These are phyloP conservation scores for Myathropa florea DNA, from an alignment of 2,888 invertebrate species.

Conservation along the genomic window DNA sequence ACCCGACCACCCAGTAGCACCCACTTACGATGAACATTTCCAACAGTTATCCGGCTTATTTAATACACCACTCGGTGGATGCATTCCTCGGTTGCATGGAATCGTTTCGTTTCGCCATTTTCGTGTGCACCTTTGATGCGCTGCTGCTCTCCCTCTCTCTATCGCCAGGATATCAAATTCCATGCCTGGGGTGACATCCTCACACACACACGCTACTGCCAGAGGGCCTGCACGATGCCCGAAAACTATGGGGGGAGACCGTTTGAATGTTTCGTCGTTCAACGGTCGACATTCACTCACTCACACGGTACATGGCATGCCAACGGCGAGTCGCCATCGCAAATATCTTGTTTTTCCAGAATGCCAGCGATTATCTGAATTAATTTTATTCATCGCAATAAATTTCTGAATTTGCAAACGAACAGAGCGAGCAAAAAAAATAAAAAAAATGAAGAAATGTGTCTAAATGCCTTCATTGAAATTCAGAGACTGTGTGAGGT, in stretches of 20 bases:
- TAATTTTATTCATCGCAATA: slow-evolving; percentile 59
- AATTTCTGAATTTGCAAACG: slow-evolving; percentile 36
- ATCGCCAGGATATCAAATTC: slow-evolving; percentile 17
- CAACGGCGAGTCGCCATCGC: neutral
- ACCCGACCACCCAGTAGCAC: neutral
- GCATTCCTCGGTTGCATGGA: slow-evolving; percentile 13
- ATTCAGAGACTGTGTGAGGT: slow-evolving; percentile 16
- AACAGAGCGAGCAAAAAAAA: neutral
- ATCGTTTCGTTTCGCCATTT: neutral
- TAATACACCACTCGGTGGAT: slow-evolving; percentile 23
- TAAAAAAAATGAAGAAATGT: too few species aligned
- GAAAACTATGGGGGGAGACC: neutral
- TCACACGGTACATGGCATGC: neutral
- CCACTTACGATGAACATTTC: neutral
- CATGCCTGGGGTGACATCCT: slow-evolving; percentile 29
- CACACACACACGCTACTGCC: neutral
- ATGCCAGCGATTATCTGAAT: slow-evolving; percentile 27
- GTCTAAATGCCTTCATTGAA: slow-evolving; percentile 36
- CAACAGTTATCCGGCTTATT: slow-evolving; percentile 56
- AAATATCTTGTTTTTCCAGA: slow-evolving; percentile 40
- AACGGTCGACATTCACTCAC: neutral
- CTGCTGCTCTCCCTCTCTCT: neutral
- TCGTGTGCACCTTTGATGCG: neutral
- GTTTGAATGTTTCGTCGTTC: neutral
- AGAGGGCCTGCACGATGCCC: neutral